These are phyloP conservation scores for Dermochelys coriacea DNA, from an alignment of 2,797 vertebrate genomes.

Conservation along the genomic window DNA sequence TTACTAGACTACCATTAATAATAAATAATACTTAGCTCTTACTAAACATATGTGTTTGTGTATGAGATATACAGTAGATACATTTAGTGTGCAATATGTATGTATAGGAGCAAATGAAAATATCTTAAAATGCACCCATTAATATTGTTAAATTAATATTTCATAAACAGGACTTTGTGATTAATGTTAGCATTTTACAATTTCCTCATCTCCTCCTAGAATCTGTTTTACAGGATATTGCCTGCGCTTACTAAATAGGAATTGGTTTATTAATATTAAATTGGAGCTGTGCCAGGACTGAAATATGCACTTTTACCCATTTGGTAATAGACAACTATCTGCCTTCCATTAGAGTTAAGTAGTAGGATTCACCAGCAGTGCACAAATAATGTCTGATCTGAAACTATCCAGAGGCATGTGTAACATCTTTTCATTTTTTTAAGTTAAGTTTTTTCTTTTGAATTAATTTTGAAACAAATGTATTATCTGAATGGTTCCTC, in stretches of 20 bases:
- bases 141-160: slow-evolving; percentile 9
- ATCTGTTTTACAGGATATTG: slow-evolving; percentile 65
- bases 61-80: neutral
- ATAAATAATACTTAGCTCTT: neutral
- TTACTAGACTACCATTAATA: neutral
- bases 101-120: neutral
- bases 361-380: neutral
- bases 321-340: neutral
- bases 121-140: neutral
- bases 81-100: neutral
- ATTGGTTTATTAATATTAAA: slow-evolving; percentile 45
- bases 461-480: neutral
- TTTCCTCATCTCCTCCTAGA: slow-evolving; percentile 61
- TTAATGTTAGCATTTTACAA: slow-evolving; percentile 60
- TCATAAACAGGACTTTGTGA: slow-evolving; percentile 27
- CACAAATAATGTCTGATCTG: neutral
- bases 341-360: slow-evolving; percentile 3
- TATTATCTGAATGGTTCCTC: neutral
- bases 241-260: slow-evolving; percentile 63
- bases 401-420: neutral
- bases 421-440: neutral
- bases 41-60: neutral
- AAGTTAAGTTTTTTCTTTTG: neutral
- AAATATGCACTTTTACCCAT: neutral
- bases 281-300: slow-evolving; percentile 49